phyloP scores from a whole-genome alignment of 1,140 invertebrate species.

The Battus philenor region DNA sequence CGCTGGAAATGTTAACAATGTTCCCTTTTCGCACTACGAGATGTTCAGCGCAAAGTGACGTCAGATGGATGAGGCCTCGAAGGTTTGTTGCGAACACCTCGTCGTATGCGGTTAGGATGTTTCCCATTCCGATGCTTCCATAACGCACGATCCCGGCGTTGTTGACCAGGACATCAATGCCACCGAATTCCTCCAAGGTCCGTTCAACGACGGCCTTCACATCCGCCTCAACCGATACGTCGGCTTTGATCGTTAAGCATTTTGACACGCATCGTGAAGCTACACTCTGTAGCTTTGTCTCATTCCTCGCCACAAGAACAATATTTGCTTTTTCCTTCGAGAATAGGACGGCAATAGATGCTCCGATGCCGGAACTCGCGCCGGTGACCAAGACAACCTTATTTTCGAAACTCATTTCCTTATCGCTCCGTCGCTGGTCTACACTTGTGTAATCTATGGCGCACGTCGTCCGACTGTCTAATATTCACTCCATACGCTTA shows the following conservation, averaged over 20 bases:
- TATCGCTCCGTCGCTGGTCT: too few relatives aligned
- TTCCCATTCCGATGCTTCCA: constrained; percentile 80
- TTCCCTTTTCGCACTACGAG: constrained; percentile 75
- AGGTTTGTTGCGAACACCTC: constrained; percentile 78
- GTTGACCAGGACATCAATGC: constrained; percentile 81
- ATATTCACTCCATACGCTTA: too few relatives aligned
- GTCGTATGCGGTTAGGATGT: constrained; percentile 81
- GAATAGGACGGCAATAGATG: constrained; percentile 21
- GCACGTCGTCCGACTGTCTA: too few relatives aligned
- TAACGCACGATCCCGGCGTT: constrained; percentile 81
- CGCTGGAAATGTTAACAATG: constrained; percentile 85
- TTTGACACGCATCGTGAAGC: constrained; percentile 28
- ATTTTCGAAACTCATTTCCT: constrained; percentile 21
- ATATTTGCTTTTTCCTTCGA: constrained; percentile 20
- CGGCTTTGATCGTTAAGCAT: constrained; percentile 73
- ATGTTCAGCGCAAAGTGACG: constrained; percentile 8
- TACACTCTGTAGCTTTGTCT: constrained; percentile 4
- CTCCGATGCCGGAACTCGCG: constrained; percentile 18
- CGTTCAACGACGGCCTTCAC: constrained; percentile 74
- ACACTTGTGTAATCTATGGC: too few relatives aligned
- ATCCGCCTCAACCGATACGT: constrained; percentile 79
- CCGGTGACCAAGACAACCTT: constrained; percentile 27
- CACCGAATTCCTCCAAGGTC: constrained; percentile 75
- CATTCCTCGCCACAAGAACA: constrained; percentile 20
- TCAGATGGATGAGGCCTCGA: constrained; percentile 14